Evolutionary conservation across 2,888 invertebrate genomes (phyloP).

Genomic region (Watsonalla cultraria): DNA sequence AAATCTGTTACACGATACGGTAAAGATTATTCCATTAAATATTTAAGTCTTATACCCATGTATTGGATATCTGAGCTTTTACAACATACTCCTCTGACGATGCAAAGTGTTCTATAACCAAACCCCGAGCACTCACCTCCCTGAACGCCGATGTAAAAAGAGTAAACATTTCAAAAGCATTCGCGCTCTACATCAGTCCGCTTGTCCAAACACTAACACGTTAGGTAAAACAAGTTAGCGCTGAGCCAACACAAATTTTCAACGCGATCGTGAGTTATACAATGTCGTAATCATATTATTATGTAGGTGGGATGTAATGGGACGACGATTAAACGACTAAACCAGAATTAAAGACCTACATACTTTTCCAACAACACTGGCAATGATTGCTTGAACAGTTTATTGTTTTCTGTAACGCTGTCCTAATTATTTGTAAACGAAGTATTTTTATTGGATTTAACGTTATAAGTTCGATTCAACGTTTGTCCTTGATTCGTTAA

Average conservation of each 20-base stretch:
- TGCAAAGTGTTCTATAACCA: conserved; percentile 17
- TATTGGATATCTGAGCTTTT: neutral
- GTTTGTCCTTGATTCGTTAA: too few species aligned
- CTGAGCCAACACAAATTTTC: conserved; percentile 33
- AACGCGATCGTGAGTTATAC: conserved; percentile 26
- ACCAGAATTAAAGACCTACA: conserved; percentile 9
- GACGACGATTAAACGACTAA: conserved; percentile 21
- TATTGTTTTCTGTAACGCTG: conserved; percentile 7
- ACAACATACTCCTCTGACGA: conserved; percentile 9
- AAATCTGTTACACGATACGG: too few species aligned
- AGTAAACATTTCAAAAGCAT: conserved; percentile 53
- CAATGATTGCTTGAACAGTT: conserved; percentile 16
- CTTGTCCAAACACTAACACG: conserved; percentile 46
- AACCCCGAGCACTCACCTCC: conserved; percentile 14
- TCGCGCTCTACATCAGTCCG: conserved; percentile 42
- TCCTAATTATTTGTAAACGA: conserved; percentile 4
- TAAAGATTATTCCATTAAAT: too few species aligned
- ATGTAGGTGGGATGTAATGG: conserved; percentile 26
- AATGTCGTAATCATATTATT: conserved; percentile 22
- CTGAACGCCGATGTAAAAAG: conserved; percentile 26
- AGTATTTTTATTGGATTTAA: neutral
- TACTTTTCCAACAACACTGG: conserved; percentile 10
- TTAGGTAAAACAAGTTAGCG: conserved; percentile 36
- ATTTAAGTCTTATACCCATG: too few species aligned
- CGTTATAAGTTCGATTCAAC: neutral